Base-by-base conservation (phyloP, 1,140 invertebrate species). In the Danaus plexippus region DNA sequence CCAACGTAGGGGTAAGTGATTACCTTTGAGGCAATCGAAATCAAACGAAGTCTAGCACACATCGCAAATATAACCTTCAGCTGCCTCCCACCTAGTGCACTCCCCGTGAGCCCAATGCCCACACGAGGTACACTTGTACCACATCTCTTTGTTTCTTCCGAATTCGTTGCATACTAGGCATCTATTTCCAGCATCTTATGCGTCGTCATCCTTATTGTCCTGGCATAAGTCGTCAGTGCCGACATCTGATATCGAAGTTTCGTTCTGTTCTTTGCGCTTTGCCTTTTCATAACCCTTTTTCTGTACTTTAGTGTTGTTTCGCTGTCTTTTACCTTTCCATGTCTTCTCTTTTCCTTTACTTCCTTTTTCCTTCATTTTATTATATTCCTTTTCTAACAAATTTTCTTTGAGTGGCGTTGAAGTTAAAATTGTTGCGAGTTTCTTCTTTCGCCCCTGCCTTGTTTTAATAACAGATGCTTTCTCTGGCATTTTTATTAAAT, bases 131-230 rank as follows among this genome's bases (percentile, higher is more conserved):
- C 15, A 15, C 15, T 3, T 15, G 15, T 15, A 44, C 67, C 73
- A 71, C 45, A 71, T 61, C 68, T 73, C 66, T 12, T 73, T 67
- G 62, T 75, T 67, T 65, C 56, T 48, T 43, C 63, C 68, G 41
- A 73, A 71, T 52, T 75, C 66, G 11, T 48, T 41, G 52, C 71
- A 71, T 62, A 67, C 50, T 22, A 68, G 55, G 57, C 73, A 78
- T 42, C 40, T 67, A 41, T 74, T 76, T 47, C 55, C 54, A 11
- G 45, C 63, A 57, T 69, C 67, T 55, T 11, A 1, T 11, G 9
- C 11, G 2, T 44, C 43, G 5, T 44, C 43, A 44, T 44, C 43
- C 9, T 73, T 60, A 66, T 71, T 69, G 47, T 71, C 65, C 56
- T 75, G 64, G 61, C 72, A 73, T 46, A 75, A 66, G 4, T 75